phyloP scores from a whole-genome alignment of 2,888 invertebrate genomes.

The Sycophila texana region DNA sequence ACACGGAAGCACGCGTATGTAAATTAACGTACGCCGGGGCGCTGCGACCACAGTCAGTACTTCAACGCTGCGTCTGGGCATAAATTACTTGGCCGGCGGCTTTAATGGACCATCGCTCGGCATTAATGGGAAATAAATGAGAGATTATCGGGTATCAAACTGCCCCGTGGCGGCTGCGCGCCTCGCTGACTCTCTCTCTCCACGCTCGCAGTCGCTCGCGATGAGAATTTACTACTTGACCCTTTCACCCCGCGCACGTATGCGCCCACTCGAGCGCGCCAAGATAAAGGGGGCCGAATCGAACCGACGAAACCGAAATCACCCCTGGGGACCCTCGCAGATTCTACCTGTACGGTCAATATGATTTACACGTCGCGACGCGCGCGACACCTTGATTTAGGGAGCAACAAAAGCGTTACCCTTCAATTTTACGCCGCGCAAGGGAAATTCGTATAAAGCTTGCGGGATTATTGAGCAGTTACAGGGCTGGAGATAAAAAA shows the following conservation, averaged over 20 bases:
- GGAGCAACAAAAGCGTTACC: too few relatives aligned
- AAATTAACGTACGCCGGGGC: slow-evolving; percentile 10
- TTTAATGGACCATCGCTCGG: slow-evolving; percentile 58
- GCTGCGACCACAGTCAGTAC: neutral
- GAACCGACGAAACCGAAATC: slow-evolving; percentile 25
- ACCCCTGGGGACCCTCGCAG: slow-evolving; percentile 8
- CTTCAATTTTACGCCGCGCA: too few relatives aligned
- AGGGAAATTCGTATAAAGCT: too few relatives aligned
- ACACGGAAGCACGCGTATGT: neutral
- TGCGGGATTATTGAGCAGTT: too few relatives aligned
- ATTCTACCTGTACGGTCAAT: neutral
- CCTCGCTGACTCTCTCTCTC: slow-evolving; percentile 18
- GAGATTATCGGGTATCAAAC: slow-evolving; percentile 57
- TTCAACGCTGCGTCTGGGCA: slow-evolving; percentile 39
- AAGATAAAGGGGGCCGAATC: slow-evolving; percentile 27
- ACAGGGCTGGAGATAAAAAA: too few relatives aligned
- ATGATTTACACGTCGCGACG: neutral
- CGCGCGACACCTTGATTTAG: too few relatives aligned
- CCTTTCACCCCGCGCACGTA: slow-evolving; percentile 22
- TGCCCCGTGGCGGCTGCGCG: slow-evolving; percentile 24
- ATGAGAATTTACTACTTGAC: slow-evolving; percentile 52
- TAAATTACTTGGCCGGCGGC: slow-evolving; percentile 57
- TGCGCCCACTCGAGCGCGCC: neutral
- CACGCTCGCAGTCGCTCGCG: neutral
- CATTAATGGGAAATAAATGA: slow-evolving; percentile 61